Conservation (phyloP, 2,888 invertebrate genomes). For the Campaea margaritaria region DNA sequence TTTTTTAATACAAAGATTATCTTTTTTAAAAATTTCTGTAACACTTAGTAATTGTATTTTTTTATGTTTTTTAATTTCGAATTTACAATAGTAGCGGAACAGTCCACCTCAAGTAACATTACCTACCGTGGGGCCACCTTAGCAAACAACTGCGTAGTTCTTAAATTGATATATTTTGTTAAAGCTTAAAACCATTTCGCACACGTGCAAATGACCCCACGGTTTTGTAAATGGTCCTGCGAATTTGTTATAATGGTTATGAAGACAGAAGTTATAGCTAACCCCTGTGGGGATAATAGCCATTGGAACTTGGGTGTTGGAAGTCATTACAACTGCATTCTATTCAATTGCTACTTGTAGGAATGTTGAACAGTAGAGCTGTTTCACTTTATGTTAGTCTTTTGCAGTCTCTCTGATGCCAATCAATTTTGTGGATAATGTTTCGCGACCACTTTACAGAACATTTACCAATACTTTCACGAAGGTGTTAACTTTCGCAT, state of each 20-base stretch:
- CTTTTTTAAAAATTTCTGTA: too few relatives aligned
- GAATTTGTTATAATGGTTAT: constrained; percentile 26
- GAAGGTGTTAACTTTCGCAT: background rate
- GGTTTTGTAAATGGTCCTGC: constrained; percentile 20
- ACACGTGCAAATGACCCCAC: constrained; percentile 20
- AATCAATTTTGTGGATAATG: too few relatives aligned
- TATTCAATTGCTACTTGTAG: constrained; percentile 4
- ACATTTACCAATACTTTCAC: too few relatives aligned
- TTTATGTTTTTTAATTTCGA: too few relatives aligned
- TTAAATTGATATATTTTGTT: constrained; percentile 17
- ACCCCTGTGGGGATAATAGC: constrained; percentile 23
- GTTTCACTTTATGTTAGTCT: background rate
- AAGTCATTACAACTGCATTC: constrained; percentile 20
- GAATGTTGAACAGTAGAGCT: background rate
- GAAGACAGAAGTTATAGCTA: constrained; percentile 15
- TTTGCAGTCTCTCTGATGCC: too few relatives aligned
- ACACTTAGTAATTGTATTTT: too few relatives aligned
- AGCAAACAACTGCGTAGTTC: constrained; percentile 19
- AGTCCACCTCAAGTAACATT: background rate
- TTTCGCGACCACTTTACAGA: too few relatives aligned
- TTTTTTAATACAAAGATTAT: too few relatives aligned
- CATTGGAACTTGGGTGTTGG: constrained; percentile 5
- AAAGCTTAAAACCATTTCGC: constrained; percentile 10
- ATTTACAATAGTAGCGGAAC: too few relatives aligned
- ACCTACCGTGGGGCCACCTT: constrained; percentile 11